Conservation (phyloP, 2,113 vertebrate species). For the Pardalotus punctatus region DNA sequence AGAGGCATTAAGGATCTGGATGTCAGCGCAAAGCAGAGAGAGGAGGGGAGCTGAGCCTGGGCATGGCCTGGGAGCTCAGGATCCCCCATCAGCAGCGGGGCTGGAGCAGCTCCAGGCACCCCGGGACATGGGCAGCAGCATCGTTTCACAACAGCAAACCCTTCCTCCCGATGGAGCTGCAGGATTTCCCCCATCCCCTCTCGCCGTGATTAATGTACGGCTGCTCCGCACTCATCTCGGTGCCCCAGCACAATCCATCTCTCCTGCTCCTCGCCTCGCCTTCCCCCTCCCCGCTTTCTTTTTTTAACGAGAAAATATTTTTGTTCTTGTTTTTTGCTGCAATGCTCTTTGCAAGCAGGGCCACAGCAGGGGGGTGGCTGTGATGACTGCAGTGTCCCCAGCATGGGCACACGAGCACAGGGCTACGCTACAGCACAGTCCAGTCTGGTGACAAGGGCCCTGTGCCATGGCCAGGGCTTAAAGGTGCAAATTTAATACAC, state of each 20-base stretch:
- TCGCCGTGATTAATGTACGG: not conserved
- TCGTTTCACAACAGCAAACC: rapidly evolving
- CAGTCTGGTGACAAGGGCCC: not conserved
- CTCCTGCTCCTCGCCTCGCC: rapidly evolving
- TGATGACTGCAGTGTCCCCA: not conserved
- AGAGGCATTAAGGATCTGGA: not conserved
- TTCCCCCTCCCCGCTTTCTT: not conserved
- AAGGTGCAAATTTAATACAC: not conserved
- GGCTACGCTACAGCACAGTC: not conserved
- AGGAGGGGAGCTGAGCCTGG: not conserved
- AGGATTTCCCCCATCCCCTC: not conserved
- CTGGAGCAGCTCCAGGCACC: not conserved
- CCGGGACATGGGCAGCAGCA: not conserved
- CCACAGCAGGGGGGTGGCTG: not conserved
- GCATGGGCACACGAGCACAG: rapidly evolving
- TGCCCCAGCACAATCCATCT: not conserved
- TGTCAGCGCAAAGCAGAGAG: rapidly evolving
- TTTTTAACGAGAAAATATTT: not conserved
- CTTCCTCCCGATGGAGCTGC: not conserved
- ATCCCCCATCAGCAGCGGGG: not conserved
- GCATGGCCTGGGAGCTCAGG: not conserved
- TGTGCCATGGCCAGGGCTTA: rapidly evolving
- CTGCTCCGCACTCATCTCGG: not conserved
- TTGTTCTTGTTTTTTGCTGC: not conserved
- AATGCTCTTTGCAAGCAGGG: not conserved